Evolutionary conservation across 2,113 vertebrate genomes (phyloP).

Genomic region (Thunnus maccoyii): DNA sequence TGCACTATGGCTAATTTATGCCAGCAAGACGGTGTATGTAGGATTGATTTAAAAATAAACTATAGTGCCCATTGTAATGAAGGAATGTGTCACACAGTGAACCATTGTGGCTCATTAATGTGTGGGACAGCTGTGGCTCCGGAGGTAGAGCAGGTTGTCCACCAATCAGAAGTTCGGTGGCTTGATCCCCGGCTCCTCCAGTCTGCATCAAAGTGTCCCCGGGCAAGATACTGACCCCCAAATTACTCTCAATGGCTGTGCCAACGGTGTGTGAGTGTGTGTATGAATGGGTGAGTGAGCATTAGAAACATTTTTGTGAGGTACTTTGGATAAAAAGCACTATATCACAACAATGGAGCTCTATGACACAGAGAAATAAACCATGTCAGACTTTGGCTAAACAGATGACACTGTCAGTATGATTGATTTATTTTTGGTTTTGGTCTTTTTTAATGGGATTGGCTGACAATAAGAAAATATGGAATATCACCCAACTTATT

Average conservation of each 20-base stretch:
- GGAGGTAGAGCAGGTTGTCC: too few species aligned
- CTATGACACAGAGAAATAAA: background rate
- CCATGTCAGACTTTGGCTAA: background rate
- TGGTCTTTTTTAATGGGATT: background rate
- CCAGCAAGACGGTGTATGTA: background rate
- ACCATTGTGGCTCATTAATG: background rate
- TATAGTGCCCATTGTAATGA: background rate
- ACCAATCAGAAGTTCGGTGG: too few species aligned
- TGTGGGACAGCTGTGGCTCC: too few species aligned
- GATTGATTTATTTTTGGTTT: background rate
- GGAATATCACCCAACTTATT: background rate
- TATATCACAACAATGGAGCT: too few species aligned
- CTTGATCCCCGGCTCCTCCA: too few species aligned
- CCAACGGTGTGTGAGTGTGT: too few species aligned
- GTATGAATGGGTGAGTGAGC: too few species aligned
- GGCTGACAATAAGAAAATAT: constrained; percentile 1
- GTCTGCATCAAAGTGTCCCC: too few species aligned
- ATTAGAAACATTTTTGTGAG: too few species aligned
- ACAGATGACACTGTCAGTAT: background rate
- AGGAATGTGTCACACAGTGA: background rate
- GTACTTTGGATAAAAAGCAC: too few species aligned
- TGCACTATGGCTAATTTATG: background rate
- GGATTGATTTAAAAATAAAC: background rate
- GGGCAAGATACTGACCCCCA: too few species aligned
- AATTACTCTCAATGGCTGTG: too few species aligned